Conservation (phyloP, 2,113 vertebrate genomes). For the Aptenodytes patagonicus region DNA sequence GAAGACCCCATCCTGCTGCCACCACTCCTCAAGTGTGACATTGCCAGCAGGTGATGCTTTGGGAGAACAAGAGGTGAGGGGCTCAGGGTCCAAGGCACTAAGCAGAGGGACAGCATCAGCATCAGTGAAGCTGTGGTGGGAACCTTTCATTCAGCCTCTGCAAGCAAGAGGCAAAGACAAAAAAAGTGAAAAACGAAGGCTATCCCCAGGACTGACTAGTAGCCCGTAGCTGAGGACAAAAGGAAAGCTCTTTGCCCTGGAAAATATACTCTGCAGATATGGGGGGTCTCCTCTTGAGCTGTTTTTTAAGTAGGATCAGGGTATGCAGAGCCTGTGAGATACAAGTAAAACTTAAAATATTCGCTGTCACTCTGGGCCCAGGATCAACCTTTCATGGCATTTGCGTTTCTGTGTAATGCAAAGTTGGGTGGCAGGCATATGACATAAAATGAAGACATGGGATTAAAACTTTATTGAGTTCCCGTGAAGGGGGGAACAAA, state of each 20-base stretch:
- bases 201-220: background rate
- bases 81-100: background rate
- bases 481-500: background rate
- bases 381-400: background rate
- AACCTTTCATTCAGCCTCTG: background rate
- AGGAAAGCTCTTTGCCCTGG: background rate
- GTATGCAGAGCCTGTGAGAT: background rate
- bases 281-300: background rate
- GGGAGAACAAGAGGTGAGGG: background rate
- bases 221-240: background rate
- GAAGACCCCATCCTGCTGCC: background rate
- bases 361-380: background rate
- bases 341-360: background rate
- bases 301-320: background rate
- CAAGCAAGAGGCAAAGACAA: background rate
- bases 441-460: background rate
- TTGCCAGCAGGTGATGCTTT: background rate
- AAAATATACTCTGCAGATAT: background rate
- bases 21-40: background rate
- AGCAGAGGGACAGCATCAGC: background rate
- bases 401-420: background rate
- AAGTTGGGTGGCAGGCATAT: background rate
- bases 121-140: background rate
- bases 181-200: background rate
- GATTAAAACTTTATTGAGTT: constrained; percentile 18